A percentile compares a stretch with the other conserved stretches of the same genome.
Conservation (phyloP, 2,797 vertebrate species). For the Numenius phaeopus region DNA sequence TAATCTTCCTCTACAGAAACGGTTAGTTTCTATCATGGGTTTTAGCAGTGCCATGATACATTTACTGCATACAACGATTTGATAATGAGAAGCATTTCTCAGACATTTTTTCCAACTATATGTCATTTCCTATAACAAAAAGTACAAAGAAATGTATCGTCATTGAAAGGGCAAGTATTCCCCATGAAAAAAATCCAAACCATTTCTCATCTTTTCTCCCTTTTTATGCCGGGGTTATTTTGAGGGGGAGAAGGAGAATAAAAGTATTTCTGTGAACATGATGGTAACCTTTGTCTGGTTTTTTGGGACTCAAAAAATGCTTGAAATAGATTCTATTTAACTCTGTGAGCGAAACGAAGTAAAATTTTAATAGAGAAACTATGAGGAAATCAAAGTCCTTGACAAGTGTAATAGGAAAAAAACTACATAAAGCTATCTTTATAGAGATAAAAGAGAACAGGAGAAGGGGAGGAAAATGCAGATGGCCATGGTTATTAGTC, state of each 20-base stretch:
- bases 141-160: conserved; percentile 40
- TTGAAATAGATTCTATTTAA: conserved; percentile 31
- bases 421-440: not conserved
- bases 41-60: conserved; percentile 23
- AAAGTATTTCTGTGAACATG: conserved; percentile 36
- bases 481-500: not conserved
- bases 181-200: conserved; percentile 40
- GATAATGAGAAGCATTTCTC: conserved; percentile 55
- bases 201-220: conserved; percentile 46
- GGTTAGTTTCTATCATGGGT: not conserved
- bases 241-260: conserved; percentile 22
- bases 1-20: not conserved
- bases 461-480: not conserved
- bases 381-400: conserved; percentile 28
- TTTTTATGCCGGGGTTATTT: conserved; percentile 49
- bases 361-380: conserved; percentile 54
- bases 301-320: conserved; percentile 7
- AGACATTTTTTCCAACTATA: conserved; percentile 41
- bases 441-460: not conserved
- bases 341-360: not conserved
- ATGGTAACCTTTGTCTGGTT: not conserved
- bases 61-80: conserved; percentile 19
- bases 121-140: conserved; percentile 57
- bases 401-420: not conserved
- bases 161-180: conserved; percentile 54